phyloP scores from a whole-genome alignment of 2,113 vertebrate genomes.

The Rhabdornis inornatus region DNA sequence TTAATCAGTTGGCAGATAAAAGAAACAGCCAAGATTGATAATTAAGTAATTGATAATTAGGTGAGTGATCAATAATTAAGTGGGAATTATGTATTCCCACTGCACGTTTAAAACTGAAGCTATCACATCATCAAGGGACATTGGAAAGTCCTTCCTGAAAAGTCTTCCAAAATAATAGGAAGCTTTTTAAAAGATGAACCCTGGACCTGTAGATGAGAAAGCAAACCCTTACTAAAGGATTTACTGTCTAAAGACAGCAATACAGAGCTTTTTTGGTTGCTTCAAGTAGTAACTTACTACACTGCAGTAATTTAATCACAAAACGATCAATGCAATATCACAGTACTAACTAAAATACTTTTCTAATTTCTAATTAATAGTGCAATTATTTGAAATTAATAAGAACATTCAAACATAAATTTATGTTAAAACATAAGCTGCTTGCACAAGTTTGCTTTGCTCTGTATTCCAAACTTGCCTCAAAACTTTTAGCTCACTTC shows the following conservation, averaged over 20 bases:
- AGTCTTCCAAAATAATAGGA: not conserved
- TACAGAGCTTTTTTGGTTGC: not conserved
- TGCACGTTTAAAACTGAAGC: not conserved
- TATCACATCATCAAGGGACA: not conserved
- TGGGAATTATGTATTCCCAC: not conserved
- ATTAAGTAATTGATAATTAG: not conserved
- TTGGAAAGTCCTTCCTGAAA: not conserved
- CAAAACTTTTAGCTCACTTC: not conserved
- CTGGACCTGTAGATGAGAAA: not conserved
- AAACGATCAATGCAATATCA: not conserved
- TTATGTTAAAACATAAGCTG: not conserved
- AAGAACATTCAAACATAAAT: not conserved
- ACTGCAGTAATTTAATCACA: not conserved
- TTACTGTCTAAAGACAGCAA: not conserved
- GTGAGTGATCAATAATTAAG: fast-evolving
- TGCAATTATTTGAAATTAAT: not conserved
- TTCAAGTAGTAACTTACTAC: not conserved
- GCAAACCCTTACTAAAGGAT: not conserved
- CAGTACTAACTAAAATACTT: not conserved
- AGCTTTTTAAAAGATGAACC: not conserved
- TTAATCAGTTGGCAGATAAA: not conserved
- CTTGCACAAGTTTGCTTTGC: not conserved
- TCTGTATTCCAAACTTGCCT: not conserved
- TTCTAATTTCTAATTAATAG: not conserved
- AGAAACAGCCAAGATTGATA: not conserved